Percentiles rank a stretch among this genome's conserved stretches.
Evolutionary conservation across 2,888 invertebrate species (phyloP).

Genomic region (Pherbina coryleti): DNA sequence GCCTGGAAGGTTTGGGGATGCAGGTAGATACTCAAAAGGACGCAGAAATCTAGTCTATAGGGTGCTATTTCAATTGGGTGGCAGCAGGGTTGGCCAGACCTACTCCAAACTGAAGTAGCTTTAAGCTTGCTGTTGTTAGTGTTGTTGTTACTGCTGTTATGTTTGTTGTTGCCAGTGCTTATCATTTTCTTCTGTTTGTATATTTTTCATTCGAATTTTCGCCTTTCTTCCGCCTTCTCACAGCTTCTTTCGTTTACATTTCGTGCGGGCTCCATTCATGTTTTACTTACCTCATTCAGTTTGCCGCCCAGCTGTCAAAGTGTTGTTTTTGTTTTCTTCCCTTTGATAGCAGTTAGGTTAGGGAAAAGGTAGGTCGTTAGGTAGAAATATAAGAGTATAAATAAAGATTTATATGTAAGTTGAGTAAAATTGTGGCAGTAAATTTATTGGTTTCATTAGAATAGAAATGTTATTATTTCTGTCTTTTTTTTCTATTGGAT

Average conservation of each 20-base stretch:
- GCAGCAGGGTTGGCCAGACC: not conserved
- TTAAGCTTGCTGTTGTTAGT: not conserved
- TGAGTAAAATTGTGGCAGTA: conserved; percentile 35
- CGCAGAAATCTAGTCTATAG: not conserved
- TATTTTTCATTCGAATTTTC: not conserved
- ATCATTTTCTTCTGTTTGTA: not conserved
- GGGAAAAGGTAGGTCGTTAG: no score
- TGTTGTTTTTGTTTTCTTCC: conserved; percentile 28
- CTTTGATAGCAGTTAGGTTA: not conserved
- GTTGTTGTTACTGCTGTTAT: not conserved
- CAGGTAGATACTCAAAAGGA: no score
- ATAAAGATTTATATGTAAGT: conserved; percentile 43
- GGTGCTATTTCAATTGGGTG: not conserved
- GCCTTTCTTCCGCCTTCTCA: not conserved
- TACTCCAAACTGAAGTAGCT: not conserved
- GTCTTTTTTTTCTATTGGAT: not conserved
- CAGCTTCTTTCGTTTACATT: not conserved
- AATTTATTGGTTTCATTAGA: conserved; percentile 49
- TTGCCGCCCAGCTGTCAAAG: not conserved
- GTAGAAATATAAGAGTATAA: conserved; percentile 34
- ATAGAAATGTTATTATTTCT: conserved; percentile 37
- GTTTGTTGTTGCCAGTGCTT: conserved; percentile 1
- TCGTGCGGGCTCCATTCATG: not conserved
- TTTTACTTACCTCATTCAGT: no score
- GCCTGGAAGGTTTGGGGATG: no score